Base-by-base conservation (phyloP, 2,113 vertebrate species). In the Pterophyllum scalare region DNA sequence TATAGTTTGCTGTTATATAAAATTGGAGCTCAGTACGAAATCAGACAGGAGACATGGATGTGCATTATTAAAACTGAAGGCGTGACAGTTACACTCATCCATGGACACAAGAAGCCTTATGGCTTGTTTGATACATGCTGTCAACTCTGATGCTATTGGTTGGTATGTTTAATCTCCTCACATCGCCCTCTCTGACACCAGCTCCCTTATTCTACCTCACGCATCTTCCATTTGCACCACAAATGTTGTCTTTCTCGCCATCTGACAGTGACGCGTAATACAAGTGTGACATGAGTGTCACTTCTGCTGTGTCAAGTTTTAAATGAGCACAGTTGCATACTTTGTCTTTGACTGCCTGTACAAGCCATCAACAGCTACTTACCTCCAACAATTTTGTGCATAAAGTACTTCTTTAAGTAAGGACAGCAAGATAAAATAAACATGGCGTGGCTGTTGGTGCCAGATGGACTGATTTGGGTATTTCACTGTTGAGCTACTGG, bases 211-310 rank as follows among this genome's bases (percentile, higher is more conserved):
- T 78, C 56, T 79, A 65, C 59, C 75, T 67, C 81, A 52, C 64
- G 46, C 70, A 10, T 75, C 82, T 31, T 91, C 79, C n/a, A 3
- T 77, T 58, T 56, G 62, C 64, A 15, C 70, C 82, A 28, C 35
- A 60, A 87, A 84, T 80, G 89, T 85, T 82, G 57, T 6, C 35
- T 54, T 76, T 83, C 81, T n/a, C 74, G 19, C 85, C 57, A 83
- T 86, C 82, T 82, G 87, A 84, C 84, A 85, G 14, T 22, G 38
- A 75, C 20, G 12, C 15, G 2, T 0, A 17, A 72, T 2, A 31
- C 80, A 75, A 74, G 62, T 14, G 5, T 74, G 72, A 81, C 77
- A 59, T 1, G 6, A 82, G 81, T 57, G 84, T 70, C 81, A 52
- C 87, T 81, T 88, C 85, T 75, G 85, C 57, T 57, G n/a, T 26